Conservation (phyloP, 2,888 invertebrate genomes). For the Hesperia comma region DNA sequence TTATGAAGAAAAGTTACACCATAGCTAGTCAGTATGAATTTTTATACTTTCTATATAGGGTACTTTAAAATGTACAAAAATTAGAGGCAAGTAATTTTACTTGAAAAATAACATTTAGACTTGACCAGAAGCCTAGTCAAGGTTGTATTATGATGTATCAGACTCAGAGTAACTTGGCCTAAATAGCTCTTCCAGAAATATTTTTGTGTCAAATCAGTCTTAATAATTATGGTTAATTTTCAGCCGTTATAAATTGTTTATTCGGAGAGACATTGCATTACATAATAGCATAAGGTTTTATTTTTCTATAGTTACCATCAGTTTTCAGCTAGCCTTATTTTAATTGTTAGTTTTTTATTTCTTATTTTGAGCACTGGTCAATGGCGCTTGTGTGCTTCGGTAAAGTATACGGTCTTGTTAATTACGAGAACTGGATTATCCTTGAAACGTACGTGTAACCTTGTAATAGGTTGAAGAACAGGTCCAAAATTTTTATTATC, state of each 20-base stretch:
- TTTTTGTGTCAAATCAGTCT: constrained; percentile 52
- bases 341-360: constrained; percentile 64
- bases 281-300: constrained; percentile 63
- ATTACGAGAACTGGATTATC: not conserved
- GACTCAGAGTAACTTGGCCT: constrained; percentile 33
- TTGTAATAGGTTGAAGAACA: not conserved
- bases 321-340: constrained; percentile 79
- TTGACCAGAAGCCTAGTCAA: constrained; percentile 33
- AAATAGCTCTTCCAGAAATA: constrained; percentile 41
- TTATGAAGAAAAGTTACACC: constrained; percentile 4
- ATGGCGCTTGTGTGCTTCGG: constrained; percentile 67
- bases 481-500: not conserved
- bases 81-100: constrained; percentile 24
- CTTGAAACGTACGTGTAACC: not conserved
- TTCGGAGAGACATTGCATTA: constrained; percentile 72
- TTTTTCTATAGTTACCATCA: constrained; percentile 82
- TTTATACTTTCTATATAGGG: constrained; percentile 25
- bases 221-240: constrained; percentile 60
- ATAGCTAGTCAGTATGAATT: constrained; percentile 33
- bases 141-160: constrained; percentile 18
- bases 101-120: constrained; percentile 21
- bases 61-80: constrained; percentile 34
- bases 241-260: constrained; percentile 46
- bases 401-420: constrained; percentile 22
- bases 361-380: constrained; percentile 64